Base-by-base conservation (phyloP, 2,797 vertebrate genomes). In the Crocodylus rhombifer region DNA sequence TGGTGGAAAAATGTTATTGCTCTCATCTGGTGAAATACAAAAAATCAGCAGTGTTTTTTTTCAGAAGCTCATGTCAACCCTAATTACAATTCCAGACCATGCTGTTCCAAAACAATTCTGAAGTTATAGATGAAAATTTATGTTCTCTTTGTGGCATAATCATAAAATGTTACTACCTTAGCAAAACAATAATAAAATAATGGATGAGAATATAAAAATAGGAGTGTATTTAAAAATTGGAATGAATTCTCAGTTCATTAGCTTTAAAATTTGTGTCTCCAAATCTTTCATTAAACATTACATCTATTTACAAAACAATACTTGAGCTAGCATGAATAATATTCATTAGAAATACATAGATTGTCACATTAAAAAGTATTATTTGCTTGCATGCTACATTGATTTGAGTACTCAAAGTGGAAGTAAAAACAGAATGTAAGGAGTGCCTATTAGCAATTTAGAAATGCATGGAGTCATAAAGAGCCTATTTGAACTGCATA, bases 41-140 rank as follows among this genome's bases (percentile, higher is more conserved):
- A 4, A 88, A 83, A 28, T 71, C 26, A 3, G 4, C 71, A 51
- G 42, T 51, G 42, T 92, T 1, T 2, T 7, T 12, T 94, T 88
- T 18, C 30, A 91, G 75, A 92, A 88, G 67, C 51, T 93, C 58
- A 33, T n/a, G 36, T 79, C 77, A 94, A 76, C 21, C 82, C 65
- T 28, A 79, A 77, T 55, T 92, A 18, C 6, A 65, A 61, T 81
- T 81, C 36, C 77, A 62, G 89, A n/a, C 5, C 56, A 82, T 67
- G 61, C 56, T 80, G n/a, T 84, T 94, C 57, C 36, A 14, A 73
- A 57, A 10, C 3, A 80, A 16, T 90, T 86, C n/a, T 65, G 55
- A 82, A 94, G 90, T 87, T 95, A 92, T 23, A 90, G 87, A 84
- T 73, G 14, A 92, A 90, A 88, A 94, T 88, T 75, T 93, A 88